A percentile compares a stretch with the other conserved stretches of the same genome.
Evolutionary conservation across 2,113 vertebrate genomes (phyloP).

Genomic region (Pachyramphus minor): DNA sequence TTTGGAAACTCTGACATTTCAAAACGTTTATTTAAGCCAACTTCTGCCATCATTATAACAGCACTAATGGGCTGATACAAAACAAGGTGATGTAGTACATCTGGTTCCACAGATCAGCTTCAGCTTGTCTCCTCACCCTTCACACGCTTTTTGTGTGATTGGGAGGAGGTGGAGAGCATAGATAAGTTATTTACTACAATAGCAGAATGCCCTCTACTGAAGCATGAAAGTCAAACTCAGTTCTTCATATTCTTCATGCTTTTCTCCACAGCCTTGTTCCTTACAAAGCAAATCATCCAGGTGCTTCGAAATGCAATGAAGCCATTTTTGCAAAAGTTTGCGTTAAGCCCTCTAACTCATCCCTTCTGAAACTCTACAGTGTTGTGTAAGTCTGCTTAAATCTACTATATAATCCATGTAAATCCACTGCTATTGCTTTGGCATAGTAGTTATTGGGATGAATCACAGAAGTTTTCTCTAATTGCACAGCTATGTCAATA

Average conservation of each 20-base stretch:
- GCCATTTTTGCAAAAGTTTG: not conserved
- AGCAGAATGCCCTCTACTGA: not conserved
- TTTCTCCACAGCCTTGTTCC: not conserved
- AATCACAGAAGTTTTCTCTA: not conserved
- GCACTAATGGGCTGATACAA: not conserved
- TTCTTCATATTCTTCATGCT: not conserved
- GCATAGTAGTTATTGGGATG: not conserved
- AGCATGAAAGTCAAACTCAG: not conserved
- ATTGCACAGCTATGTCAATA: not conserved
- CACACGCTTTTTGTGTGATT: not conserved
- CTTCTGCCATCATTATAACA: not conserved
- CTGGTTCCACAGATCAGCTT: not conserved
- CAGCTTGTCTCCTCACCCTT: not conserved
- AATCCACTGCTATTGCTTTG: not conserved
- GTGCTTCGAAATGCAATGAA: not conserved
- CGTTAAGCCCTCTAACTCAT: not conserved
- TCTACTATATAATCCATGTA: not conserved
- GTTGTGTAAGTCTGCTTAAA: not conserved
- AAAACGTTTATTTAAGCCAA: not conserved
- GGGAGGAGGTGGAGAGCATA: not conserved
- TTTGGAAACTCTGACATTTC: not conserved
- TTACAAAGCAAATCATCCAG: not conserved
- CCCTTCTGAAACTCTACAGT: not conserved
- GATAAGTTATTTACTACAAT: not conserved
- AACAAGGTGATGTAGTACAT: not conserved